These are phyloP conservation scores for Epicauta chinensis DNA, from an alignment of 1,140 invertebrate genomes.

Conservation along the genomic window DNA sequence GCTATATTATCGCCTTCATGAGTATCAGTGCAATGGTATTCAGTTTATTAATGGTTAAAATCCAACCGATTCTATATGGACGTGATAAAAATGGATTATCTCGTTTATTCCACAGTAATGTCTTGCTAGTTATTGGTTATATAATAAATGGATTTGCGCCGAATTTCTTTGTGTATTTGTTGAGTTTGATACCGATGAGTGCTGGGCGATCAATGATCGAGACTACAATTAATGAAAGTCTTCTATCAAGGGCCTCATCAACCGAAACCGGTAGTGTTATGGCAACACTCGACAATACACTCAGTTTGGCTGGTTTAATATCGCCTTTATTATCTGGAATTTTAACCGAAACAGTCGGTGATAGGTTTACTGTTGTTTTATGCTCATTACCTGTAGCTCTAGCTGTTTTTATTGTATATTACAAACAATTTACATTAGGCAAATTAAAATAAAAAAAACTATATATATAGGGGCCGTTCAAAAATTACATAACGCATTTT, in stretches of 20 bases:
- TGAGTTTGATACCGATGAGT: constrained; percentile 10
- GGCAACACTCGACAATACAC: constrained; percentile 17
- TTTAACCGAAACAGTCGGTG: constrained; percentile 15
- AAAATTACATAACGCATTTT: too few relatives aligned
- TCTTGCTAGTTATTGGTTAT: constrained; percentile 19
- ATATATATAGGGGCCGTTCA: too few relatives aligned
- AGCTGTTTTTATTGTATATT: constrained; percentile 3
- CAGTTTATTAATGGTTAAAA: constrained; percentile 9
- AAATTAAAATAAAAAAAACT: constrained; percentile 4
- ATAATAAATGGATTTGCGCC: not conserved
- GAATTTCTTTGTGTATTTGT: constrained; percentile 9
- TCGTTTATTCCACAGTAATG: constrained; percentile 12
- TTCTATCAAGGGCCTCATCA: constrained; percentile 6
- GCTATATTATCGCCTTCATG: constrained; percentile 11
- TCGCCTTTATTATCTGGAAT: constrained; percentile 19
- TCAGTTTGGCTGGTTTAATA: constrained; percentile 10
- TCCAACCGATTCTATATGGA: constrained; percentile 16
- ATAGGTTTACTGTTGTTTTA: constrained; percentile 1
- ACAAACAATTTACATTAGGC: constrained; percentile 15
- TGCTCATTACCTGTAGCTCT: constrained; percentile 13
- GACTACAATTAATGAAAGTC: constrained; percentile 11
- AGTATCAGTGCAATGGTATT: constrained; percentile 6
- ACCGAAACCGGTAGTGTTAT: constrained; percentile 22
- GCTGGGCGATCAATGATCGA: constrained; percentile 16
- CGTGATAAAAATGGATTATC: constrained; percentile 11